Evolutionary conservation across 2,888 invertebrate genomes (phyloP), one percentile per base, ranked within the genome.

Genomic region (Calliphora vomitoria): DNA sequence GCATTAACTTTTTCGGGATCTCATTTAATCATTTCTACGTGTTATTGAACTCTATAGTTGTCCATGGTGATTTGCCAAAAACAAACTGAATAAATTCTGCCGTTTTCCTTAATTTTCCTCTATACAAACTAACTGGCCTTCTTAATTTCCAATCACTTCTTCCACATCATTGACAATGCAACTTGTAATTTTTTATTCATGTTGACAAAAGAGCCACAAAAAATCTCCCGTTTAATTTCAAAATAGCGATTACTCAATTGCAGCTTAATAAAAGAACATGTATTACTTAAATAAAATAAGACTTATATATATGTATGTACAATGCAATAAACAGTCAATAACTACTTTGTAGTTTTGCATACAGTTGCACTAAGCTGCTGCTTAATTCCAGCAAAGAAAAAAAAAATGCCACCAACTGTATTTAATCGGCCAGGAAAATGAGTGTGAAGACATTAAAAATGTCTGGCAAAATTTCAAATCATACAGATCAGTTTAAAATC

Each of bases 231-330:
- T 78, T 88, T 79, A 35, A 80, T 71, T 82, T 18, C 31, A 74
- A 25, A 85, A 82, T 85, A 76, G 60, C 82, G 76, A 88, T 88
- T 88, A 76, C 76, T 86, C 80, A 86, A 88, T 88, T 83, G 83
- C 76, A 44, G 80, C 76, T 41, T 62, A 81, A 81, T 76, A 76
- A 71, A 50, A 58, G 35, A 69, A 69, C 31, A 79, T 62, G 66
- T 38, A 35, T 81, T 58, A 41, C 8, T 44, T 44, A 13, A 44
- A 55, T 15, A 20, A 53, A 62, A 83, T 25, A 41, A 25, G 50
- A 64, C 74, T 78, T 64, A 35, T 55, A 64, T 79, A 64, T 58
- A n/a, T 62, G 11, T 58, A n/a, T 62, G 11, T 35, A 5, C 35
- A 35, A 13, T 60, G 35, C 76, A 84, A 64, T 38, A 76, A 66